Percentiles rank a stretch among this genome's conserved stretches.
phyloP scores from a whole-genome alignment of 2,888 invertebrate genomes.

The Apodemia mormo region DNA sequence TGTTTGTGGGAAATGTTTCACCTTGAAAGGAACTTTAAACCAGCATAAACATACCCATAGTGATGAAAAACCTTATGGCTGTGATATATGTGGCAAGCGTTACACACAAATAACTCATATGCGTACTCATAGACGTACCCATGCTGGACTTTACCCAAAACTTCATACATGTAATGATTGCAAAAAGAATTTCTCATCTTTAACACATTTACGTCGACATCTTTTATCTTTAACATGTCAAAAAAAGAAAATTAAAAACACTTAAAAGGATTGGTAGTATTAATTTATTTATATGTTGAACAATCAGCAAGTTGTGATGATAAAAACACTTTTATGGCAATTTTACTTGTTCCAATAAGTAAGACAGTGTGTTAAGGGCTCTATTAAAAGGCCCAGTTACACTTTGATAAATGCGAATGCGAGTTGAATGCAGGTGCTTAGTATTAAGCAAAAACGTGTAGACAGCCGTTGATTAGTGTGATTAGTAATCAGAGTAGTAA shows the following conservation, averaged over 20 bases:
- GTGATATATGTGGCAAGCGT: constrained; percentile 8
- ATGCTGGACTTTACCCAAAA: not conserved
- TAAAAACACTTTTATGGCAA: no score
- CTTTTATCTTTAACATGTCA: constrained; percentile 1
- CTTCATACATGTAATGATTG: not conserved
- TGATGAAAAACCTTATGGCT: not conserved
- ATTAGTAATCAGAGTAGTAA: no score
- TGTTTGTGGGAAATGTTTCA: constrained; percentile 5
- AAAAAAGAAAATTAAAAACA: constrained; percentile 23
- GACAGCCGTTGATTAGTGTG: no score
- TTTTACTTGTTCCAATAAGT: no score
- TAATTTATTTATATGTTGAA: no score
- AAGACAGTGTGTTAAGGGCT: no score
- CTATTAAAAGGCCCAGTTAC: no score
- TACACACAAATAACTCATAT: constrained; percentile 12
- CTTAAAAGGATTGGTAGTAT: not conserved
- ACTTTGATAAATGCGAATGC: no score
- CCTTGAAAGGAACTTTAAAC: constrained; percentile 13
- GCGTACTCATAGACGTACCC: constrained; percentile 12
- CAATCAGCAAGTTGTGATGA: no score
- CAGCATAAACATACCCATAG: constrained; percentile 2
- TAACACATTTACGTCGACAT: constrained; percentile 7
- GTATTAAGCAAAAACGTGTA: no score
- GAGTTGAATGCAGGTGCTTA: no score
- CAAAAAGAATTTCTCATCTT: not conserved